phyloP scores from a whole-genome alignment of 2,888 invertebrate genomes.

The Drosophila affinis region DNA sequence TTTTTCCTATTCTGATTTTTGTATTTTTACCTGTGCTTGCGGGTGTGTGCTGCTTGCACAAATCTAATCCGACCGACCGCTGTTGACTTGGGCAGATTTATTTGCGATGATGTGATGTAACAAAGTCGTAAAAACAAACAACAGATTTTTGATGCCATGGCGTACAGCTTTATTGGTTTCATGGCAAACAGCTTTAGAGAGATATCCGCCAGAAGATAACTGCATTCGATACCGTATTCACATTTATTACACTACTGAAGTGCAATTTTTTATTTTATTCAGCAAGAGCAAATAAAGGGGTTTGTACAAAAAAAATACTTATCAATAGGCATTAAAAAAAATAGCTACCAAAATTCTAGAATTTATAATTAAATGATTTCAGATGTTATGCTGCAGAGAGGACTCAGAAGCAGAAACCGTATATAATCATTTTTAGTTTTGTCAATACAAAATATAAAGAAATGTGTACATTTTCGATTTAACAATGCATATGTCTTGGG shows the following conservation, averaged over 20 bases:
- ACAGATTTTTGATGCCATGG: no score
- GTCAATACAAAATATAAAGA: neutral
- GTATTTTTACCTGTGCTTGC: no score
- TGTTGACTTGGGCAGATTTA: neutral
- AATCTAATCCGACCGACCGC: neutral
- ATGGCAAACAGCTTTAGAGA: neutral
- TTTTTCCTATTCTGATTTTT: no score
- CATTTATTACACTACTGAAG: conserved; percentile 24
- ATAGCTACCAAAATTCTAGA: conserved; percentile 13
- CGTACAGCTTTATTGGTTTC: no score
- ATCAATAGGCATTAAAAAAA: conserved; percentile 11
- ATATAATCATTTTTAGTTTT: neutral
- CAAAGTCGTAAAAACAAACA: neutral
- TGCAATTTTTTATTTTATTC: conserved; percentile 23
- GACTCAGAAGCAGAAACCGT: neutral
- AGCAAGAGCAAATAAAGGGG: conserved; percentile 35
- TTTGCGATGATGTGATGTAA: neutral
- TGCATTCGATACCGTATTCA: conserved; percentile 18
- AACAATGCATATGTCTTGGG: neutral
- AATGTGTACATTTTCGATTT: neutral
- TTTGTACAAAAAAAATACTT: conserved; percentile 27
- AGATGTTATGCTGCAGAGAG: neutral
- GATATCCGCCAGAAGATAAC: neutral
- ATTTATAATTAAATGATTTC: conserved; percentile 16
- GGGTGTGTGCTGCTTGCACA: no score